Conservation (phyloP, 2,888 invertebrate species). For the Hedya salicella region DNA sequence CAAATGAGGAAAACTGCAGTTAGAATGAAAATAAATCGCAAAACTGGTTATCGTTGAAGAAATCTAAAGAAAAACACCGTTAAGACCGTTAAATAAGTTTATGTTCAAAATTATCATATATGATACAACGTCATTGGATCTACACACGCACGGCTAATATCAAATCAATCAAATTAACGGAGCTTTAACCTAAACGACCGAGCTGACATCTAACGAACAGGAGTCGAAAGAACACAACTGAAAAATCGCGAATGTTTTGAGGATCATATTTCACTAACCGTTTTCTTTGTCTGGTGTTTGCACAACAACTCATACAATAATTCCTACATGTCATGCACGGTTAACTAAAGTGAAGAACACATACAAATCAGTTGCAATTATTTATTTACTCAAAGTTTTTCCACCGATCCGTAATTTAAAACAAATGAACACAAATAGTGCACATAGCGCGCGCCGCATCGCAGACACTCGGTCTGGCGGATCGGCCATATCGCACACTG, state of each 20-base stretch:
- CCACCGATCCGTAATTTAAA: constrained; percentile 35
- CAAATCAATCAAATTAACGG: constrained; percentile 25
- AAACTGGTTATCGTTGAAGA: constrained; percentile 21
- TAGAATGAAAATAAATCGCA: not conserved
- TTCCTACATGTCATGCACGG: constrained; percentile 9
- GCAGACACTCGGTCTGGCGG: constrained; percentile 74
- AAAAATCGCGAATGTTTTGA: not conserved
- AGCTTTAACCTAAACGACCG: not conserved
- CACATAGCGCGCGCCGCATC: constrained; percentile 54
- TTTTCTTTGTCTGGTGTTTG: not conserved
- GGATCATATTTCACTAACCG: not conserved
- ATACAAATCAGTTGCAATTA: constrained; percentile 27
- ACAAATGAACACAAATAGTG: constrained; percentile 43
- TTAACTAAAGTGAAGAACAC: constrained; percentile 8
- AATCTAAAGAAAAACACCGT: constrained; percentile 27
- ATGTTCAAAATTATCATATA: constrained; percentile 22
- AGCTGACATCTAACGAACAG: not conserved
- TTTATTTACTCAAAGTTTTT: constrained; percentile 31
- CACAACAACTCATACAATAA: not conserved
- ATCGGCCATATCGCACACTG: constrained; percentile 43
- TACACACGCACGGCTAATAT: not conserved
- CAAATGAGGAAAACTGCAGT: constrained; percentile 5
- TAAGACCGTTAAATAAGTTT: constrained; percentile 21
- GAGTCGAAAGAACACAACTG: not conserved
- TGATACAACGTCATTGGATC: constrained; percentile 22